phyloP scores from a whole-genome alignment of 2,797 vertebrate genomes.

The Eupleurogrammus muticus region DNA sequence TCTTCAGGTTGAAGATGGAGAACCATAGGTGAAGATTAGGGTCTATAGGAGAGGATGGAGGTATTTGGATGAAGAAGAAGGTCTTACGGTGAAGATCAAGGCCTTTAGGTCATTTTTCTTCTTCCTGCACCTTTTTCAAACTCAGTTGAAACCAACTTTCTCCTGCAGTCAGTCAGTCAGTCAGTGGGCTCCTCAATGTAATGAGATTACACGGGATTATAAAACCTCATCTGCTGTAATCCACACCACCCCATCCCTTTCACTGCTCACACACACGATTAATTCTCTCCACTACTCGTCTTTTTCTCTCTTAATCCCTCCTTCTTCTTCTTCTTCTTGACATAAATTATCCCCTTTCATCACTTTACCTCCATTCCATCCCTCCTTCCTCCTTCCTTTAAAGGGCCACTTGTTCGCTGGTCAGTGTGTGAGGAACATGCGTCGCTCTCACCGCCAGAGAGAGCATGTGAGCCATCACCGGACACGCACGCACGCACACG shows the following conservation, averaged over 20 bases:
- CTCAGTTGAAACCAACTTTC: background rate
- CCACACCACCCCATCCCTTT: constrained; percentile 77
- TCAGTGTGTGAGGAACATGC: constrained; percentile 26
- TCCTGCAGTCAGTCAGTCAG: constrained; percentile 54
- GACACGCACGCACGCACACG: background rate
- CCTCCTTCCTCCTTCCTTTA: background rate
- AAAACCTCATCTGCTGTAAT: constrained; percentile 69
- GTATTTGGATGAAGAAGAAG: too few species aligned
- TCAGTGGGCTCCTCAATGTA: constrained; percentile 59
- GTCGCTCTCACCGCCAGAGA: constrained; percentile 64
- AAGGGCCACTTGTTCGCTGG: background rate
- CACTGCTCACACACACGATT: constrained; percentile 43
- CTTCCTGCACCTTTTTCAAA: too few species aligned
- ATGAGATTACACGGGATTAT: constrained; percentile 81
- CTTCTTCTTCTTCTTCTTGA: constrained; percentile 32
- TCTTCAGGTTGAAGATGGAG: too few species aligned
- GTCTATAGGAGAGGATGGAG: too few species aligned
- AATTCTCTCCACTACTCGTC: constrained; percentile 49
- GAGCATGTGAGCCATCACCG: constrained; percentile 65
- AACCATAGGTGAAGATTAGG: too few species aligned
- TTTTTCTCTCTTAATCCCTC: constrained; percentile 45
- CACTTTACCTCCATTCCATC: constrained; percentile 4
- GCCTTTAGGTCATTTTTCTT: too few species aligned
- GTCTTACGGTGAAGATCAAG: too few species aligned
- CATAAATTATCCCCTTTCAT: constrained; percentile 27